phyloP scores from a whole-genome alignment of 1,140 invertebrate species.

The Trichonephila clavata region DNA sequence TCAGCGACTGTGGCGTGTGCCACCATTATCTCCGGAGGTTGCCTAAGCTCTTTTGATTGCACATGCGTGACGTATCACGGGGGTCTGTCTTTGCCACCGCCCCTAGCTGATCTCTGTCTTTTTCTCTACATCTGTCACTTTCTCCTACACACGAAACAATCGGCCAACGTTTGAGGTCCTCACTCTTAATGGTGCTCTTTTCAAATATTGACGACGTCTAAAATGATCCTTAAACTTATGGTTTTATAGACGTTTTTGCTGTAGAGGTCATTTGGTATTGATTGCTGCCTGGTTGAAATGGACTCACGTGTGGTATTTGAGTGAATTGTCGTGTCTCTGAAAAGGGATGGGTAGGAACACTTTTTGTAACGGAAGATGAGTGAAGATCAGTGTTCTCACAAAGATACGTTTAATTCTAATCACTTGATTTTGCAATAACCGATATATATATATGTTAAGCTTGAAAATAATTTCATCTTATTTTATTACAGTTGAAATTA shows the following conservation, averaged over 20 bases:
- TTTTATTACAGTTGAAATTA: no score
- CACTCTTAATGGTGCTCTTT: conserved; percentile 28
- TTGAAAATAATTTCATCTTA: no score
- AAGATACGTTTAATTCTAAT: no score
- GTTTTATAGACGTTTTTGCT: conserved; percentile 12
- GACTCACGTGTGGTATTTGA: no score
- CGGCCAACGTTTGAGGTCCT: background rate
- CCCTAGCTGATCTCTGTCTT: background rate
- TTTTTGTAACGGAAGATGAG: no score
- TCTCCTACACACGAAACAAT: conserved; percentile 26
- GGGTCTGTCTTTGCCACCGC: background rate
- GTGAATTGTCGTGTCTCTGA: no score
- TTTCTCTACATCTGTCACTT: conserved; percentile 48
- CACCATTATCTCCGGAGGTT: conserved; percentile 38
- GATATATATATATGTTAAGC: no score
- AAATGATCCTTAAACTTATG: conserved; percentile 39
- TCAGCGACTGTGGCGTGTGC: conserved; percentile 26
- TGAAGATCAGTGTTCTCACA: no score
- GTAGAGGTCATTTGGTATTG: background rate
- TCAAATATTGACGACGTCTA: conserved; percentile 64
- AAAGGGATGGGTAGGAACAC: no score
- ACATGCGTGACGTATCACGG: conserved; percentile 61
- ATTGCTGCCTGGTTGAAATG: background rate
- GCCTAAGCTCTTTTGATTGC: conserved; percentile 39
- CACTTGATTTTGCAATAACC: no score